Percentiles rank a stretch among this genome's conserved stretches.
Conservation (phyloP, 2,113 vertebrate species). For the Meles meles region DNA sequence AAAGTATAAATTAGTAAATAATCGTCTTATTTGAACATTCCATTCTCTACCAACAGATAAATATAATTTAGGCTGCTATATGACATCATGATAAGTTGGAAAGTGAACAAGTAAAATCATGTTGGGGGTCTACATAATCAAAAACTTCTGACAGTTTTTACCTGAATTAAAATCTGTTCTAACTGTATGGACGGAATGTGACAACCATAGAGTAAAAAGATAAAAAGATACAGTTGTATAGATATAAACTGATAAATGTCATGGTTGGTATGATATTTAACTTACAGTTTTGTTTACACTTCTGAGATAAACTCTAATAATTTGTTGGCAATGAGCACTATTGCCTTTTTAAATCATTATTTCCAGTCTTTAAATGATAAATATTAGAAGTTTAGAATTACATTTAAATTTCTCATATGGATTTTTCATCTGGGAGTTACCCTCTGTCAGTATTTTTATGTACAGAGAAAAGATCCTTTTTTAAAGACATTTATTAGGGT, state of each 20-base stretch:
- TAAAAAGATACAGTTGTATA: not conserved
- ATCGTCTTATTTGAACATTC: slow-evolving; percentile 57
- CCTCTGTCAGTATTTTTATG: slow-evolving; percentile 18
- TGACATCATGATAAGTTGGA: slow-evolving; percentile 7
- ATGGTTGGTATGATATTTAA: slow-evolving; percentile 7
- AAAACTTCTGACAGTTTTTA: slow-evolving; percentile 38
- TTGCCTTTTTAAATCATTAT: slow-evolving; percentile 32
- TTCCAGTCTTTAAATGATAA: slow-evolving; percentile 29
- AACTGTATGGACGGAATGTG: not conserved
- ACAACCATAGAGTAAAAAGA: not conserved
- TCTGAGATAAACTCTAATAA: not conserved
- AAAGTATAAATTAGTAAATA: slow-evolving; percentile 64
- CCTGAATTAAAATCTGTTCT: not conserved
- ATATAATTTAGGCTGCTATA: slow-evolving; percentile 17
- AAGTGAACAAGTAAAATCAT: slow-evolving; percentile 20
- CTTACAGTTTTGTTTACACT: not conserved
- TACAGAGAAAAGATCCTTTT: slow-evolving; percentile 39
- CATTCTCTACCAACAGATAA: slow-evolving; percentile 47
- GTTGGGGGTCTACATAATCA: not conserved
- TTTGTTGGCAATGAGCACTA: not conserved
- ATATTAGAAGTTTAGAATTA: slow-evolving; percentile 11
- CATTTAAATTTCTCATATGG: slow-evolving; percentile 30
- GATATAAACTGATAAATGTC: not conserved
- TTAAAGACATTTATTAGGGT: slow-evolving; percentile 1
- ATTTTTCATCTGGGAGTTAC: slow-evolving; percentile 24